Evolutionary conservation across 2,113 vertebrate genomes (phyloP).

Genomic region (Nannobrachium achirus): DNA sequence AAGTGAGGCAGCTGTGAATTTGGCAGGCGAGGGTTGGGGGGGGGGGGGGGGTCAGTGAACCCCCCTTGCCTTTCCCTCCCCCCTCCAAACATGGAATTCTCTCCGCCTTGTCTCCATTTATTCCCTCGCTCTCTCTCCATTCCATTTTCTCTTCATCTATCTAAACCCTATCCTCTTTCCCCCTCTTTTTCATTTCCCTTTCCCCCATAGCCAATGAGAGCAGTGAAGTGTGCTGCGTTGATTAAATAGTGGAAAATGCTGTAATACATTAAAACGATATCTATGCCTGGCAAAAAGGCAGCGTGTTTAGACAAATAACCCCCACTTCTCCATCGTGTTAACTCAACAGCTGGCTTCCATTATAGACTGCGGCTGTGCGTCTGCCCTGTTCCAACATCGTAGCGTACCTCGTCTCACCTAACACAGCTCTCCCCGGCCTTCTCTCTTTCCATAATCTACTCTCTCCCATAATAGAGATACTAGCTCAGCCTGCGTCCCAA

Average conservation of each 20-base stretch:
- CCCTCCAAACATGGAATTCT: slow-evolving; percentile 29
- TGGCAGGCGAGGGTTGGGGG: slow-evolving; percentile 51
- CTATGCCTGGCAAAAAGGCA: slow-evolving; percentile 30
- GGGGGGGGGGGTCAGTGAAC: slow-evolving; percentile 26
- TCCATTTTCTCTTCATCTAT: slow-evolving; percentile 28
- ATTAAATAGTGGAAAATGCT: slow-evolving; percentile 22
- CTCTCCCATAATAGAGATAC: not conserved
- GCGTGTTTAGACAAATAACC: slow-evolving; percentile 26
- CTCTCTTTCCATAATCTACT: not conserved
- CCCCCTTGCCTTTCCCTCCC: slow-evolving; percentile 14
- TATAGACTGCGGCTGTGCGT: slow-evolving; percentile 47
- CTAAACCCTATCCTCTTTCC: slow-evolving; percentile 2
- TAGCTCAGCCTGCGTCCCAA: not conserved
- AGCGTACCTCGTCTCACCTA: slow-evolving; percentile 34
- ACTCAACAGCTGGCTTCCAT: slow-evolving; percentile 70
- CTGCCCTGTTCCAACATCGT: slow-evolving; percentile 27
- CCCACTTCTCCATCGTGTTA: slow-evolving; percentile 14
- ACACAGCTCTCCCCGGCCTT: not conserved
- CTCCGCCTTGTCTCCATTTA: not conserved
- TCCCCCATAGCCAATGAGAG: slow-evolving; percentile 27
- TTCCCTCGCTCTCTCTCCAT: slow-evolving; percentile 33
- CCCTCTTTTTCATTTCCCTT: not conserved
- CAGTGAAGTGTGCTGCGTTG: slow-evolving; percentile 4
- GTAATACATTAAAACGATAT: slow-evolving; percentile 36
- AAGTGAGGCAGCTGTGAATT: slow-evolving; percentile 73